Evolutionary conservation across 2,113 vertebrate species (phyloP).

Genomic region (Glareola pratincola): DNA sequence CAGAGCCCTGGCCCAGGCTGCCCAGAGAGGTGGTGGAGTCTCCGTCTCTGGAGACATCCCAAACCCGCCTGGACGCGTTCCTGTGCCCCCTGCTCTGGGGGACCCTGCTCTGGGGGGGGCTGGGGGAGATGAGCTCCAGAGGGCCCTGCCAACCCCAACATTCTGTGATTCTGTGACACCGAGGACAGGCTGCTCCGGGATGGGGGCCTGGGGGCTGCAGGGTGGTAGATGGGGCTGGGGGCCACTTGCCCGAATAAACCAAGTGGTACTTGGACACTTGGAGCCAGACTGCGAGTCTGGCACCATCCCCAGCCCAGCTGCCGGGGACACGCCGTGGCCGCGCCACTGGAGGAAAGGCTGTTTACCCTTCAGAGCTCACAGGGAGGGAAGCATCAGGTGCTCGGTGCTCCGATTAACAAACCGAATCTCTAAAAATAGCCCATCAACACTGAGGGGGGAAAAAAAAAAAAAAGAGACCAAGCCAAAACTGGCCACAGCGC

Average conservation of each 20-base stretch:
- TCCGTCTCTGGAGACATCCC: too few species aligned
- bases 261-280: accelerated
- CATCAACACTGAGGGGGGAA: background rate
- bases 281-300: background rate
- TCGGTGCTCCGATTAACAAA: background rate
- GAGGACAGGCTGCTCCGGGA: background rate
- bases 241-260: accelerated
- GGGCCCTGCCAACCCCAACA: too few species aligned
- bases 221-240: background rate
- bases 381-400: background rate
- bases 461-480: background rate
- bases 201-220: background rate
- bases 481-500: background rate
- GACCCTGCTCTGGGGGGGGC: too few species aligned
- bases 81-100: too few species aligned
- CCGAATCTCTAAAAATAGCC: background rate
- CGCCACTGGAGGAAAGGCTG: background rate
- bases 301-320: background rate
- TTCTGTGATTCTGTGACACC: too few species aligned
- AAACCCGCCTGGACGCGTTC: too few species aligned
- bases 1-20: too few species aligned
- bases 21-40: too few species aligned
- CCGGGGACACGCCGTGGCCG: background rate
- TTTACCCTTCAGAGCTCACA: background rate
- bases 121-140: too few species aligned